Evolutionary conservation across 2,113 vertebrate species (phyloP), one percentile per base, ranked within the genome.

Genomic region (Cynoglossus semilaevis): DNA sequence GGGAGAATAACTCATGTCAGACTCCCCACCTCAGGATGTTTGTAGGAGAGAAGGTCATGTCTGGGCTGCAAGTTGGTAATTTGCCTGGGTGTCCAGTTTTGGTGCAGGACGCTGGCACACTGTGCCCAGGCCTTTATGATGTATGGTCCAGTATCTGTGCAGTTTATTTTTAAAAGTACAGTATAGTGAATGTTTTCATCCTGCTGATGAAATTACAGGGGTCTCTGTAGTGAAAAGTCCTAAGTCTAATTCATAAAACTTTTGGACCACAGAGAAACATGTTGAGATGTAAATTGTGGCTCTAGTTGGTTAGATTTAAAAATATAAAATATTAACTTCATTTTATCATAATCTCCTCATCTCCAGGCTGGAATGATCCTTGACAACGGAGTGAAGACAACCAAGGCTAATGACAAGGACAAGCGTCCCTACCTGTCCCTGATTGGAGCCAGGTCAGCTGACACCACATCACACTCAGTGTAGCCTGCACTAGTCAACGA

Each of bases 361-460:
- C 74, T 61, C 22, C 74, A 98, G 97, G 96, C 96, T 44, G 97
- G 97, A 67, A 95, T 99, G 93, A 98, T 99, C 51, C 94, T 99
- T 0, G 96, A 98, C 81, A 94, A 99, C 0, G 97, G 97, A 0
- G 97, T 99, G 3, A 99, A 99, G 85, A 98, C 96, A 0, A 98
- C 95, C 0, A 80, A 91, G 76, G 95, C 97, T 9, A 95, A 93
- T 0, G 90, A 91, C 80, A 96, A 94, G 84, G 97, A 99, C 89
- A 98, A 98, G 88, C 91, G 96, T 49, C 97, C 96, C 8, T 95
- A 94, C 65, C 89, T 98, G 15, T 95, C 96, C 0, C 82, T 99
- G 44, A 89, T 96, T 72, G 94, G 95, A 54, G 93, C 96, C 68
- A 95, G 97, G 97, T 99, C 79, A 90, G 19, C 54, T 51, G 4